Evolutionary conservation across 2,888 invertebrate species (phyloP).

Genomic region (Ormia ochracea): DNA sequence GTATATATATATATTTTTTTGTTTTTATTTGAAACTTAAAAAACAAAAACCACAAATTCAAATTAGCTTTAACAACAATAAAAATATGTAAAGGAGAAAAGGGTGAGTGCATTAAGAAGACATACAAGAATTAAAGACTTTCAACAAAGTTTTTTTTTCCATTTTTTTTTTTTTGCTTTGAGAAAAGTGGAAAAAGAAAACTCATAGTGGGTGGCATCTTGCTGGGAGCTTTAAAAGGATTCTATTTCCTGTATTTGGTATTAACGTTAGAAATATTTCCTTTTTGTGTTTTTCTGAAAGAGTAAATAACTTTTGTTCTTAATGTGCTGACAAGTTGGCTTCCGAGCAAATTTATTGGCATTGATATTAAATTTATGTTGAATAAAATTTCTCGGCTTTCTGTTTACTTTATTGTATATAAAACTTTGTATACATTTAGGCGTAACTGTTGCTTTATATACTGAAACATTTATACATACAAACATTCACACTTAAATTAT

Average conservation of each 20-base stretch:
- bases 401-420: not conserved
- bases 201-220: not conserved
- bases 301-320: constrained; percentile 48
- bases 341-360: constrained; percentile 58
- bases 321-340: constrained; percentile 61
- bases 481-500: not conserved
- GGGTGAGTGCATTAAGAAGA: constrained; percentile 12
- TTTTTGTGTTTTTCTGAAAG: constrained; percentile 21
- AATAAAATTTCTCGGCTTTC: not conserved
- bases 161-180: too few relatives aligned
- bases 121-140: constrained; percentile 29
- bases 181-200: too few relatives aligned
- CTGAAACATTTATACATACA: not conserved
- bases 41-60: constrained; percentile 50
- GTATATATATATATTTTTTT: too few relatives aligned
- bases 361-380: constrained; percentile 60
- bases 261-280: not conserved
- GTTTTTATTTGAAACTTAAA: not conserved
- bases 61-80: constrained; percentile 42
- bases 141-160: constrained; percentile 13
- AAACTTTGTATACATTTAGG: constrained; percentile 48
- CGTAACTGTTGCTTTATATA: constrained; percentile 57
- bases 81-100: constrained; percentile 1
- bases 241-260: not conserved
- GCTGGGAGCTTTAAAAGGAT: not conserved